Percentiles rank a stretch among this genome's conserved stretches.
Evolutionary conservation across 1,140 invertebrate species (phyloP).

Genomic region (Drosophila fuyamai): DNA sequence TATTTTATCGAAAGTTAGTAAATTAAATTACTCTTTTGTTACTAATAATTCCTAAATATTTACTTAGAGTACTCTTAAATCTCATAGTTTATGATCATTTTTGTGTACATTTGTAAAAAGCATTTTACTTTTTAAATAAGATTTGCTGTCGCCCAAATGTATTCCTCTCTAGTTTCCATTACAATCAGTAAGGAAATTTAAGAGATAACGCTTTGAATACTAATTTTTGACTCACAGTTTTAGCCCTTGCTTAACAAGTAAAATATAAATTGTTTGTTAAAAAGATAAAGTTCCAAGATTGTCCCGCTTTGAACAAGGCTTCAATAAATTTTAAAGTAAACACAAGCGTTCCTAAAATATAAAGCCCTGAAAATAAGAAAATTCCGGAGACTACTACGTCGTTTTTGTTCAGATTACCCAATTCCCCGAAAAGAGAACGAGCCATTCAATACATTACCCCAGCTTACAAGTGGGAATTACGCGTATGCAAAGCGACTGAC

Average conservation of each 20-base stretch:
- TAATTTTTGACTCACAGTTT: too few species aligned
- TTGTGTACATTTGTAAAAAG: too few species aligned
- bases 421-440: constrained; percentile 16
- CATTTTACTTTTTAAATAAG: too few species aligned
- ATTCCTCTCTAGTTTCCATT: neutral
- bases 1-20: too few species aligned
- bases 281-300: neutral
- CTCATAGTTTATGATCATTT: too few species aligned
- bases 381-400: neutral
- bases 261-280: neutral
- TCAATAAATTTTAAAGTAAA: neutral
- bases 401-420: neutral
- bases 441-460: constrained; percentile 23
- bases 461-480: constrained; percentile 51
- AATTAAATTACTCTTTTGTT: too few species aligned
- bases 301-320: neutral
- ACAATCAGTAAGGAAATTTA: neutral
- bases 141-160: too few species aligned
- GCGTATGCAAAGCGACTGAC: constrained; percentile 47
- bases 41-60: too few species aligned
- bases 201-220: neutral
- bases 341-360: neutral
- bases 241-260: too few species aligned
- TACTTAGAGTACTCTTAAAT: too few species aligned
- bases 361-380: neutral